Percentiles rank a stretch among this genome's conserved stretches.
Evolutionary conservation across 1,140 invertebrate species (phyloP).

Genomic region (Aphis gossypii): DNA sequence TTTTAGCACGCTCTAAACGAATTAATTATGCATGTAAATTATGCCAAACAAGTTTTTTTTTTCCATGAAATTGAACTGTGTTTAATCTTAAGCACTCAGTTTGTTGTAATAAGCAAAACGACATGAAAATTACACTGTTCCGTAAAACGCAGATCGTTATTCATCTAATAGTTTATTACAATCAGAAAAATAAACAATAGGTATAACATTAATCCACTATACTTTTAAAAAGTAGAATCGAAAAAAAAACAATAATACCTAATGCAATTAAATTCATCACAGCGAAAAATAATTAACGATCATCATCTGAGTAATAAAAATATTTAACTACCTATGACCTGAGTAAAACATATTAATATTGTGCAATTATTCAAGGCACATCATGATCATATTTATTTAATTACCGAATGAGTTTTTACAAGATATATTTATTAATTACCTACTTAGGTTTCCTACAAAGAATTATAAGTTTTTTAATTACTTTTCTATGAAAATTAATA

Average conservation of each 20-base stretch:
- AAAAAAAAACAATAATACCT: neutral
- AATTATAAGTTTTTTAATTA: neutral
- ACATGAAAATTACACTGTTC: neutral
- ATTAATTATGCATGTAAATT: slow-evolving; percentile 45
- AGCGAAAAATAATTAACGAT: neutral
- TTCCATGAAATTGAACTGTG: slow-evolving; percentile 12
- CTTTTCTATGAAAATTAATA: neutral
- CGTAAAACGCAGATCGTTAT: neutral
- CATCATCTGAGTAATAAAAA: neutral
- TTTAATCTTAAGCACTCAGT: neutral
- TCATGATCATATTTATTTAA: neutral
- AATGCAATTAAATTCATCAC: neutral
- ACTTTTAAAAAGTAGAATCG: neutral
- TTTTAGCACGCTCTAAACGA: neutral
- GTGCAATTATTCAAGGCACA: neutral
- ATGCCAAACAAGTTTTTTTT: slow-evolving; percentile 37
- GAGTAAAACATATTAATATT: neutral
- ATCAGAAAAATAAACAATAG: neutral
- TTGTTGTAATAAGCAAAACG: neutral
- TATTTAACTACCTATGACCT: neutral
- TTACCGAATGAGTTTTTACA: neutral
- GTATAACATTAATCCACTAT: neutral
- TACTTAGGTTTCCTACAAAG: neutral
- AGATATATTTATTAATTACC: neutral
- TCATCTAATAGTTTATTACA: neutral